Evolutionary conservation across 2,113 vertebrate genomes (phyloP).

Genomic region (Rattus rattus): DNA sequence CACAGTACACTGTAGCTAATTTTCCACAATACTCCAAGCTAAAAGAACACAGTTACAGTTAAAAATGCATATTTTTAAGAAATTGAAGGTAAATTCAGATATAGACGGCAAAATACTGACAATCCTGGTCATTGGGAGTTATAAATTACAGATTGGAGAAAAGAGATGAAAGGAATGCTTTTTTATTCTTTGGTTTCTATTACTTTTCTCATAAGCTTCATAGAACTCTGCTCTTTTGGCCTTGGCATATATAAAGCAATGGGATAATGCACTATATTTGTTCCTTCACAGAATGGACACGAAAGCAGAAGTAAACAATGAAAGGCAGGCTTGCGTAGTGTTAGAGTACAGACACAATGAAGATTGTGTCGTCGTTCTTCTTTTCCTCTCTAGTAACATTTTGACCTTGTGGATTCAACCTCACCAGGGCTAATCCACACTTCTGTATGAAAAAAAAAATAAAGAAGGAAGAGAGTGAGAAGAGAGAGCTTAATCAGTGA

Average conservation of each 20-base stretch:
- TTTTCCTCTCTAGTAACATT: neutral
- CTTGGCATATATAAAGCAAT: neutral
- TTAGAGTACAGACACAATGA: neutral
- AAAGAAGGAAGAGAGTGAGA: neutral
- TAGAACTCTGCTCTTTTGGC: neutral
- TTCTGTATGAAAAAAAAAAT: neutral
- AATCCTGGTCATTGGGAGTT: neutral
- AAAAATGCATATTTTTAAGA: neutral
- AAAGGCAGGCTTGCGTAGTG: neutral
- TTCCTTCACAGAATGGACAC: neutral
- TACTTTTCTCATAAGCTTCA: neutral
- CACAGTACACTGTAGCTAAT: neutral
- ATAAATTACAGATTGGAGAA: neutral
- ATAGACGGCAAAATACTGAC: neutral
- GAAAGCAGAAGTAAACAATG: neutral
- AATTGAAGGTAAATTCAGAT: neutral
- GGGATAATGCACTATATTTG: neutral
- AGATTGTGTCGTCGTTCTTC: neutral
- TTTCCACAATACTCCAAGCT: neutral
- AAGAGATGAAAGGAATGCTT: neutral
- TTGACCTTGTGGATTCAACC: neutral
- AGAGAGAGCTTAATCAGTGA: neutral
- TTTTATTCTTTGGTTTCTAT: neutral
- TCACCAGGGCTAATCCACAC: neutral
- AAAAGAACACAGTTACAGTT: neutral